Conservation (phyloP, 2,113 vertebrate species). For the Gorsachius goisagi region DNA sequence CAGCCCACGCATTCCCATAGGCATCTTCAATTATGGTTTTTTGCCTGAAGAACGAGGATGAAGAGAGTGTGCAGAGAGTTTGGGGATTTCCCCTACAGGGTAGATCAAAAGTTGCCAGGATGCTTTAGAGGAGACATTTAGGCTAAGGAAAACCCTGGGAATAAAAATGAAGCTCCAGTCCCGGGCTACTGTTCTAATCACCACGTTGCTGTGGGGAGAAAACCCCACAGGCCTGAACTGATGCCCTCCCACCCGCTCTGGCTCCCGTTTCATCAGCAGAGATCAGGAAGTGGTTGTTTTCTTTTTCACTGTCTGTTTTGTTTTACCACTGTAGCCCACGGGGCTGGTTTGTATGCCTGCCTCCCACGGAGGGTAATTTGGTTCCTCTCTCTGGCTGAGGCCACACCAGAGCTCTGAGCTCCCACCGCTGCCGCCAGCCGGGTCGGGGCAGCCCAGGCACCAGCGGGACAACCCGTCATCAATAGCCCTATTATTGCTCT, state of each 20-base stretch:
- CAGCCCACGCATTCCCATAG: conserved; percentile 9
- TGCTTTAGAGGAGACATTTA: background rate
- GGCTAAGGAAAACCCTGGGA: conserved; percentile 19
- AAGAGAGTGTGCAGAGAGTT: background rate
- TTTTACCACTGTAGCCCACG: background rate
- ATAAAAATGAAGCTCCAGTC: background rate
- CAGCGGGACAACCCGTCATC: background rate
- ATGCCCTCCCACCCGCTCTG: background rate
- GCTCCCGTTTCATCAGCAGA: conserved; percentile 7
- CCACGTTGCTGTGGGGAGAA: background rate
- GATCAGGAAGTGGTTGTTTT: conserved; percentile 14
- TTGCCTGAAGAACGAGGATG: background rate
- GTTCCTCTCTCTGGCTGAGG: background rate
- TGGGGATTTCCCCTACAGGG: conserved; percentile 50
- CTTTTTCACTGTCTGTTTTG: conserved; percentile 4
- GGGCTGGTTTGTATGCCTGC: conserved; percentile 14
- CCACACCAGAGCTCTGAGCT: background rate
- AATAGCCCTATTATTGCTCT: conserved; percentile 28
- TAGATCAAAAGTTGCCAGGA: conserved; percentile 53
- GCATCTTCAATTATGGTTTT: background rate
- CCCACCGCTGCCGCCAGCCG: background rate
- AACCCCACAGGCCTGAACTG: conserved; percentile 18
- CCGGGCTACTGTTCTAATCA: background rate
- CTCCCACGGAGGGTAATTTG: conserved; percentile 28
- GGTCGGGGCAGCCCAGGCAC: conserved; percentile 13